Conservation (phyloP, 2,113 vertebrate species). For the Sapajus apella region DNA sequence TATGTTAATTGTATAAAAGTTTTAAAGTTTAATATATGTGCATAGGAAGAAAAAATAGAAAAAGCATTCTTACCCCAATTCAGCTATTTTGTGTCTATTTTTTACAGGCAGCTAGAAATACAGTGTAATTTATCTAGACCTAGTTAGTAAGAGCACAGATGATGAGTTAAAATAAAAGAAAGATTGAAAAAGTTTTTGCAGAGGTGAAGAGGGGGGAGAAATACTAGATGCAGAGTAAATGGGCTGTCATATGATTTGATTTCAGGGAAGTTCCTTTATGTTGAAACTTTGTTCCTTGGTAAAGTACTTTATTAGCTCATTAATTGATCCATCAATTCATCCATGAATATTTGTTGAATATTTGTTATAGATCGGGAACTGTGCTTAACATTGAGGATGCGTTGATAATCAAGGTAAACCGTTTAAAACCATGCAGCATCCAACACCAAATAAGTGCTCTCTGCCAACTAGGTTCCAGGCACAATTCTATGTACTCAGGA, state of each 20-base stretch:
- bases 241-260: background rate
- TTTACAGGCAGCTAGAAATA: background rate
- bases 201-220: background rate
- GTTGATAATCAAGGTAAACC: background rate
- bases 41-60: background rate
- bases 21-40: background rate
- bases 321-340: conserved; percentile 41
- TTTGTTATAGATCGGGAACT: background rate
- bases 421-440: background rate
- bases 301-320: conserved; percentile 31
- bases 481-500: background rate
- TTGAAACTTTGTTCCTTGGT: background rate
- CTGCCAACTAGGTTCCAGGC: accelerated
- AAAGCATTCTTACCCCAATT: background rate
- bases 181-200: background rate
- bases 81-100: background rate
- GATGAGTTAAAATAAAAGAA: background rate
- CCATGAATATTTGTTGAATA: conserved; percentile 34
- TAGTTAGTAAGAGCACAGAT: background rate
- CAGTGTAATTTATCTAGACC: background rate
- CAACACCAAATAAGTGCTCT: background rate
- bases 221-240: background rate
- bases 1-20: background rate
- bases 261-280: background rate
- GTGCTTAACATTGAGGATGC: background rate